Base-by-base conservation (phyloP, 2,888 invertebrate genomes). In the Xylocampa areola region DNA sequence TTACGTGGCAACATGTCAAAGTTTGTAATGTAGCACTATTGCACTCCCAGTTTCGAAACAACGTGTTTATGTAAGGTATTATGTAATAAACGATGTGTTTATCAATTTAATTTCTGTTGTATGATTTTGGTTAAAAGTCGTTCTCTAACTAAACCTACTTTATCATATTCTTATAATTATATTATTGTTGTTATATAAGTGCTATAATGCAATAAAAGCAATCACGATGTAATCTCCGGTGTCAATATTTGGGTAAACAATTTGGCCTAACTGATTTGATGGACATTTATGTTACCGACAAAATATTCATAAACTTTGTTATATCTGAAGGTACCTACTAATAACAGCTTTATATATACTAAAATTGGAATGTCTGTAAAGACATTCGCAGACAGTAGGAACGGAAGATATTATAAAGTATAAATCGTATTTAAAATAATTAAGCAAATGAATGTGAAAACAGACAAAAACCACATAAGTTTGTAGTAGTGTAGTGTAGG, bases 21-120 rank as follows among this genome's bases (percentile, higher is more conserved):
- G 25, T 59, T 47, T 47, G 48, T 48, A 50, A 64, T 71, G 62
- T 76, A 76, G 58, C 59, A 70, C 69, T 76, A 72, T n/a, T n/a
- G n/a, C n/a, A n/a, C n/a, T n/a, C 68, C 65, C 66, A 69, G 53
- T 61, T 45, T 62, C 67, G 52, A 72, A 73, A 64, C 72, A 44
- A 65, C 62, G 58, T 79, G 79, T 67, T 79, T 74, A 73, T 71
- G 52, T 72, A 59, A 73, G 62, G 71, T 67, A 65, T 41, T 32
- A 48, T 48, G 59, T 79, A 84, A 84, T 85, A 85, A 85, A 85
- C 52, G 75, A 78, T 76, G 77, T 81, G 79, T 81, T 79, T 72
- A 77, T 62, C 59, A 73, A 79, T 76, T n/a, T 66, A 36, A 54
- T 60, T 53, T 62, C 11, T 45, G 68, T 74, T 64, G 63, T 68